Base-by-base conservation (phyloP, 2,888 invertebrate genomes). In the Gandaritis pyraliata region DNA sequence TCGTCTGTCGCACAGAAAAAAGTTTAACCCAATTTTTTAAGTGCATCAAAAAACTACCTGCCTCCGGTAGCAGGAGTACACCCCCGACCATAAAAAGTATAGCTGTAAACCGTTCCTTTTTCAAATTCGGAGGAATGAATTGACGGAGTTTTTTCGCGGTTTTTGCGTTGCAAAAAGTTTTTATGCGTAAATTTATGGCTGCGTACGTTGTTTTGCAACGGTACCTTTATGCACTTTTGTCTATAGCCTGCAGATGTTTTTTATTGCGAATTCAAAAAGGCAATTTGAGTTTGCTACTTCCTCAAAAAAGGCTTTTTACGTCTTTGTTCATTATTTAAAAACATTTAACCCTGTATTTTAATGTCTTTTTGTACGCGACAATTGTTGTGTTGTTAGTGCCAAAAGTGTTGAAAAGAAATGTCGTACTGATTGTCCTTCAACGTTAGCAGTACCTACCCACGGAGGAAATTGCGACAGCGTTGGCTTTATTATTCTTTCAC, bases 21-120 rank as follows among this genome's bases (percentile, higher is more conserved):
- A 85, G 71, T 77, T 86, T 90, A 90, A 90, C 90, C 91, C 88
- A 90, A 87, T 87, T 89, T 85, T 81, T 82, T 76, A 82, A 81
- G 79, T 76, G 75, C 73, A 69, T 71, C 76, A 89, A 88, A 63
- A 86, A 85, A 72, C 80, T 91, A 90, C 91, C 91, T 91, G 90
- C 87, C 80, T 72, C 80, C 83, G 79, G 88, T 87, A 88, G 87
- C 89, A 82, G 81, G 78, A 72, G 80, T 75, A 74, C 83, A 81
- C 83, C 83, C 88, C 74, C 78, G 66, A 59, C 65, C 64, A 60
- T 77, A 73, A 76, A 75, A 78, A 76, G 73, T 80, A 75, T 86
- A 88, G 88, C 86, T 80, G 87, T 88, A 80, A 82, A 82, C 74
- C 70, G 76, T 77, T 77, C 75, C 75, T 81, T 79, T 77, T 80